A percentile compares a stretch with the other conserved stretches of the same genome.
Evolutionary conservation across 2,797 vertebrate genomes (phyloP).

Genomic region (Nyctalus aviator): DNA sequence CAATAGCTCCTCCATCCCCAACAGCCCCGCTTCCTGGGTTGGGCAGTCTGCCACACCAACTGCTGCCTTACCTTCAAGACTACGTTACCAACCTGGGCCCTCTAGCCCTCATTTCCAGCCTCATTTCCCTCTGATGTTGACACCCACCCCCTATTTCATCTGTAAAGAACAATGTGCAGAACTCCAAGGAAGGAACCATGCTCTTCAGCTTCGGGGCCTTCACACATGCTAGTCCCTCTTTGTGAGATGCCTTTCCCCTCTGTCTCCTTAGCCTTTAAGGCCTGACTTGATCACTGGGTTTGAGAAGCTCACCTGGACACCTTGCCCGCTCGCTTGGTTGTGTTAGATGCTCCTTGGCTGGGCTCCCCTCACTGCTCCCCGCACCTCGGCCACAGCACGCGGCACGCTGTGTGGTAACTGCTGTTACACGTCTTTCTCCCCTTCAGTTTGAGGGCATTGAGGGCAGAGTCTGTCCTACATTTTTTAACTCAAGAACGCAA

Average conservation of each 20-base stretch:
- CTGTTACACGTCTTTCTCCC: not conserved
- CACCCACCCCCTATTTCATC: not conserved
- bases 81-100: not conserved
- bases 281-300: not conserved
- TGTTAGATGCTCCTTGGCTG: not conserved
- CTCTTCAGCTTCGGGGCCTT: not conserved
- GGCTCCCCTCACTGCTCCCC: not conserved
- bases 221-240: not conserved
- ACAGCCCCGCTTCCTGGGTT: not conserved
- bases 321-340: not conserved
- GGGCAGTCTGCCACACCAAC: not conserved
- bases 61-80: not conserved
- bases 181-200: not conserved
- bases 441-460: not conserved
- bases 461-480: not conserved
- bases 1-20: not conserved
- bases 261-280: not conserved
- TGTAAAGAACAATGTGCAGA: not conserved
- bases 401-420: not conserved
- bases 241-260: not conserved
- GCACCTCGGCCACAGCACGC: not conserved
- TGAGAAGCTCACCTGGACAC: not conserved
- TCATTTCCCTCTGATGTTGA: not conserved
- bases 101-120: not conserved
- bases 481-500: not conserved